A percentile compares a stretch with the other conserved stretches of the same genome.
Conservation (phyloP, 1,140 invertebrate species). For the Saccostrea echinata region DNA sequence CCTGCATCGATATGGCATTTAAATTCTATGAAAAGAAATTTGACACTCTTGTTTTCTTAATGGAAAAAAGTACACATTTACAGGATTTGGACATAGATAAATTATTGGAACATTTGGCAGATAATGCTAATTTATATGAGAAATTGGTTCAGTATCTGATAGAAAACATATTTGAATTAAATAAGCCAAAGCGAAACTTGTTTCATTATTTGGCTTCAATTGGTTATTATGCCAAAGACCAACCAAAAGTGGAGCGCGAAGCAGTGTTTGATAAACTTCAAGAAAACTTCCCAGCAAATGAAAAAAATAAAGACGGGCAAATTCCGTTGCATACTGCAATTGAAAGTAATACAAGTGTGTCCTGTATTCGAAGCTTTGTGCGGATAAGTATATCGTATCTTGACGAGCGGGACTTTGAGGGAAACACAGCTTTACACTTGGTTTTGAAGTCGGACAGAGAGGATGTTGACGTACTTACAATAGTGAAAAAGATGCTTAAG, state of each 20-base stretch:
- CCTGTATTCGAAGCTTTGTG: background rate
- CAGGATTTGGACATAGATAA: background rate
- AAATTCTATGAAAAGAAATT: background rate
- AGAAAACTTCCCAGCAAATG: background rate
- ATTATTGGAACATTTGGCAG: background rate
- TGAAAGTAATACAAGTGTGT: background rate
- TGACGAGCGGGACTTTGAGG: background rate
- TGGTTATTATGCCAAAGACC: background rate
- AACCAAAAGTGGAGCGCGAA: background rate
- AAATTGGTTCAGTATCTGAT: background rate
- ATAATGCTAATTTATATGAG: background rate
- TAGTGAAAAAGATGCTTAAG: background rate
- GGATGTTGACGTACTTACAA: background rate
- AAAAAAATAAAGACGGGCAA: background rate
- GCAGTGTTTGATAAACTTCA: background rate
- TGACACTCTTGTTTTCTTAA: background rate
- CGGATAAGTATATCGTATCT: background rate
- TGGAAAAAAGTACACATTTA: background rate
- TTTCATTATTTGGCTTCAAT: slow-evolving; percentile 7
- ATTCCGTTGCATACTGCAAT: background rate
- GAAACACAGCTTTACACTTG: background rate
- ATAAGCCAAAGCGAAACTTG: background rate
- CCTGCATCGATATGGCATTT: slow-evolving; percentile 14
- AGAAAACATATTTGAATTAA: background rate
- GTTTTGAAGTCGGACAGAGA: slow-evolving; percentile 3